Percentiles rank a stretch among this genome's conserved stretches.
These are phyloP conservation scores for Macropus fuliginosus DNA, from an alignment of 2,797 vertebrate species.

Conservation along the genomic window DNA sequence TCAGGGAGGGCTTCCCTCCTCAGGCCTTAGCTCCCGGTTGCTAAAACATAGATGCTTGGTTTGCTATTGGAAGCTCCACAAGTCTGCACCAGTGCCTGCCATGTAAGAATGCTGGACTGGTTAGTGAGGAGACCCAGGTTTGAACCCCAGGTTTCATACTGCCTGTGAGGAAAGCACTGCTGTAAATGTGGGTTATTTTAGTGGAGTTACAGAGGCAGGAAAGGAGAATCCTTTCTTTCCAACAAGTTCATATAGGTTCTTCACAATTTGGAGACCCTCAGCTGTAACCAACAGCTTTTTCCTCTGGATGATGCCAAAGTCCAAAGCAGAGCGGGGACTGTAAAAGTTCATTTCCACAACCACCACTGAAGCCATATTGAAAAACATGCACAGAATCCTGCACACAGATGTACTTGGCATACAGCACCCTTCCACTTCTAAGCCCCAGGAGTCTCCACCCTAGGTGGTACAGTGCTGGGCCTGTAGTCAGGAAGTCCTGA, in stretches of 20 bases:
- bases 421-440: neutral
- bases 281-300: neutral
- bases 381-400: neutral
- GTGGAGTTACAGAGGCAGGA: neutral
- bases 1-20: neutral
- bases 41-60: no score
- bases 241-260: neutral
- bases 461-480: neutral
- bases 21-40: no score
- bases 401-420: neutral
- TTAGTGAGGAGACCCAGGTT: no score
- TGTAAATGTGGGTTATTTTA: neutral
- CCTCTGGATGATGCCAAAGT: neutral
- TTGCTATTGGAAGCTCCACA: no score
- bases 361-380: neutral
- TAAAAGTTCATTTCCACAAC: neutral
- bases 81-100: no score
- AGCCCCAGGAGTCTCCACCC: no score
- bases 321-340: rapidly evolving
- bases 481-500: no score
- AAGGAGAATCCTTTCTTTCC: neutral
- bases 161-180: neutral
- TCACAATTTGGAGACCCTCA: neutral
- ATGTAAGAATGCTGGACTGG: no score
- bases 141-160: no score